Percentiles rank a stretch among this genome's conserved stretches.
These are phyloP conservation scores for Scrobipalpa atriplicella DNA, from an alignment of 2,888 invertebrate genomes.

Conservation along the genomic window DNA sequence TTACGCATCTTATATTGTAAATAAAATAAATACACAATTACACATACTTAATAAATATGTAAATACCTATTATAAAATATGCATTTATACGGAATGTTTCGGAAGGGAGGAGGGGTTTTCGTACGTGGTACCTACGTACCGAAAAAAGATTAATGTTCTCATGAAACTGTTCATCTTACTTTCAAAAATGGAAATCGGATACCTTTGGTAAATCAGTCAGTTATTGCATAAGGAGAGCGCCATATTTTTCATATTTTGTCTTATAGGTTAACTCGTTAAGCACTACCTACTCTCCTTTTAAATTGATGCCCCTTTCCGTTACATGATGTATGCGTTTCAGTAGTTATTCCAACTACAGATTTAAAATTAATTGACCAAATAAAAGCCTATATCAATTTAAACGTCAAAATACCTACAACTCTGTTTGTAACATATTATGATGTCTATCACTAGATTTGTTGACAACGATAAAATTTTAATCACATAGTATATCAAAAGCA, in stretches of 20 bases:
- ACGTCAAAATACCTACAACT: conserved; percentile 42
- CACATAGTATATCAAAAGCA: conserved; percentile 43
- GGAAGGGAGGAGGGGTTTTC: neutral
- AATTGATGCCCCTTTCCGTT: neutral
- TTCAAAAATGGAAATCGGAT: no score
- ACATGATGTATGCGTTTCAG: neutral
- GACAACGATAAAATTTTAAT: conserved; percentile 42
- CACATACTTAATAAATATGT: conserved; percentile 20
- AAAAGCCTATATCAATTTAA: conserved; percentile 24
- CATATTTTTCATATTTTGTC: neutral
- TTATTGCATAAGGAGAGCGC: no score
- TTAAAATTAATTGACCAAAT: conserved; percentile 27
- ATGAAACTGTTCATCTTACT: no score
- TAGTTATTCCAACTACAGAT: neutral
- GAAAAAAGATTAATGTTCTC: neutral
- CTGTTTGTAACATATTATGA: conserved; percentile 36
- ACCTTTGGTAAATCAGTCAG: no score
- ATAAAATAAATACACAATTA: conserved; percentile 27
- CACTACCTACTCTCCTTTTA: neutral
- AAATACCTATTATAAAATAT: conserved; percentile 18
- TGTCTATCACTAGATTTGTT: conserved; percentile 45
- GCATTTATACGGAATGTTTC: neutral
- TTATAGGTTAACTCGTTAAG: neutral
- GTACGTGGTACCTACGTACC: neutral
- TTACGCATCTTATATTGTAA: conserved; percentile 22